Conservation (phyloP, 64 coral and sea anemone species). For the Orbicella faveolata region DNA sequence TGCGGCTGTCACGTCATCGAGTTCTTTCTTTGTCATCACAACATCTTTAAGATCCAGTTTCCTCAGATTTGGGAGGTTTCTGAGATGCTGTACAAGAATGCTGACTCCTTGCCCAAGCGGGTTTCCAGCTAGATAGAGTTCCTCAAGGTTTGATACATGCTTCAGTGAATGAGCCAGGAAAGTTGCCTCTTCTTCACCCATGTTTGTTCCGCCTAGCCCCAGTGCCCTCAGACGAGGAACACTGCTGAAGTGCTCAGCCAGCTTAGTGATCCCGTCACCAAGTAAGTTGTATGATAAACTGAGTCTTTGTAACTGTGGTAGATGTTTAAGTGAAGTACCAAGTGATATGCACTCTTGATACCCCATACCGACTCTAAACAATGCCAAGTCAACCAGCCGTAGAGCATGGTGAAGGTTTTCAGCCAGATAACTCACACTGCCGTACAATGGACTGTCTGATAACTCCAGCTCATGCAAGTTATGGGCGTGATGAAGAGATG, state of each 20-base stretch:
- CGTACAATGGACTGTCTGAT: background rate
- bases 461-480: background rate
- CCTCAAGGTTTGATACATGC: background rate
- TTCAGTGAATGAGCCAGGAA: background rate
- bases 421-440: background rate
- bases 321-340: background rate
- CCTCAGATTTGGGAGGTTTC: background rate
- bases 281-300: background rate
- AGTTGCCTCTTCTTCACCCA: background rate
- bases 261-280: background rate
- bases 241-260: background rate
- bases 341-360: background rate
- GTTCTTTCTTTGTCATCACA: background rate
- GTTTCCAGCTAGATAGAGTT: background rate
- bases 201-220: background rate
- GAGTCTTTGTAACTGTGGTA: background rate
- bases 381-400: background rate
- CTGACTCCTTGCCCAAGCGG: background rate
- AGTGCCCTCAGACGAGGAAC: background rate
- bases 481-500: background rate
- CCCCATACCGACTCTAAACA: conserved; percentile 1
- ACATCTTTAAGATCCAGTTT: conserved; percentile 15
- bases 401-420: background rate
- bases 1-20: background rate
- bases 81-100: background rate